Conservation (phyloP, 2,888 invertebrate species). For the Limulus polyphemus region DNA sequence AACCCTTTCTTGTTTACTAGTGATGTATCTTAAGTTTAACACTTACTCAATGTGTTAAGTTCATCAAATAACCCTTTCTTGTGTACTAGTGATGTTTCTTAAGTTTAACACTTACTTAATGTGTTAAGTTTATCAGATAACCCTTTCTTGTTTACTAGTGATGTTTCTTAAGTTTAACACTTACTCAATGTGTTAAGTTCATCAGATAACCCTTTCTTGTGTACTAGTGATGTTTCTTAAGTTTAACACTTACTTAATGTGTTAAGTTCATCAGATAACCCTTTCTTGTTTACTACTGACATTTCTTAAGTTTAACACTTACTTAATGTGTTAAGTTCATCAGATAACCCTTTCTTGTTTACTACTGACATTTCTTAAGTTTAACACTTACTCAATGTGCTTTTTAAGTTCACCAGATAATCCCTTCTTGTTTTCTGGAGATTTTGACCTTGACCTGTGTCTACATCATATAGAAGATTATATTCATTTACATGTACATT, state of each 20-base stretch:
- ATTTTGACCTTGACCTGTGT: slow-evolving; percentile 41
- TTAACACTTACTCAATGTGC: slow-evolving; percentile 60
- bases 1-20: slow-evolving; percentile 48
- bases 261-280: slow-evolving; percentile 65
- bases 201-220: too few species aligned
- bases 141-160: slow-evolving; percentile 52
- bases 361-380: too few species aligned
- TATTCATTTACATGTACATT: too few species aligned
- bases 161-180: slow-evolving; percentile 36
- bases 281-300: slow-evolving; percentile 51
- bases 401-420: slow-evolving; percentile 64
- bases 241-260: slow-evolving; percentile 56
- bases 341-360: too few species aligned
- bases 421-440: slow-evolving; percentile 52
- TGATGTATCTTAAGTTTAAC: slow-evolving; percentile 40
- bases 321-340: too few species aligned
- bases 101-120: slow-evolving; percentile 52
- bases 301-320: slow-evolving; percentile 30
- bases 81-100: too few species aligned
- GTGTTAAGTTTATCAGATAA: slow-evolving; percentile 65
- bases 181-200: too few species aligned
- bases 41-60: too few species aligned
- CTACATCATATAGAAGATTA: neutral
- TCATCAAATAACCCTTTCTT: too few species aligned
- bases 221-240: too few species aligned